phyloP scores from a whole-genome alignment of 2,797 vertebrate species.

The Oreochromis mossambicus region DNA sequence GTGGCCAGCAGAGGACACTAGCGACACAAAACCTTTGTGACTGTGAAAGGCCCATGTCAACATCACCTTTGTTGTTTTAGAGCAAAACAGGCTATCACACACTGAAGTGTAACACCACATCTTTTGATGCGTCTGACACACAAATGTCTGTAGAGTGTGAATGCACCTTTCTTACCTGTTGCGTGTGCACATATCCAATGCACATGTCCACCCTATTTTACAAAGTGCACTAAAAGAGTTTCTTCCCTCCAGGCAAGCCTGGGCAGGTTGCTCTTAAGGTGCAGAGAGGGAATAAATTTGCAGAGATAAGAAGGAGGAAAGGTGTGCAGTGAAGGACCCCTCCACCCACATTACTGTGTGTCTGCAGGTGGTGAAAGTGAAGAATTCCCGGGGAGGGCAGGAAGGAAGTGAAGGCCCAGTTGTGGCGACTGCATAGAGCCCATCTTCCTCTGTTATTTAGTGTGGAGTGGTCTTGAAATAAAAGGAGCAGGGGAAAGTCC shows the following conservation, averaged over 20 bases:
- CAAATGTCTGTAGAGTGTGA: not conserved
- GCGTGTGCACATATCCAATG: not conserved
- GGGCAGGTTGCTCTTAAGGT: slow-evolving; percentile 38
- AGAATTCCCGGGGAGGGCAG: slow-evolving; percentile 74
- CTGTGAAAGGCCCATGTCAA: not conserved
- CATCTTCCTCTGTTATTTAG: slow-evolving; percentile 63
- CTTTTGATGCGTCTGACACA: not conserved
- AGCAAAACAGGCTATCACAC: not conserved
- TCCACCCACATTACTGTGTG: slow-evolving; percentile 17
- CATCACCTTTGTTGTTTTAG: not conserved
- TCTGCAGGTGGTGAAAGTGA: slow-evolving; percentile 74
- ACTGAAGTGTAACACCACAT: not conserved
- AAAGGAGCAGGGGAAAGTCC: slow-evolving; percentile 53
- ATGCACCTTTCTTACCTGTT: not conserved
- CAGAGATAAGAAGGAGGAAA: slow-evolving; percentile 35
- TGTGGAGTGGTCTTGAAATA: slow-evolving; percentile 30
- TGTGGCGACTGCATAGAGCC: slow-evolving; percentile 50
- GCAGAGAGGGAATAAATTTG: slow-evolving; percentile 41
- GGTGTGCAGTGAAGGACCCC: slow-evolving; percentile 16
- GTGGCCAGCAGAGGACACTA: slow-evolving; percentile 62
- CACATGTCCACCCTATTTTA: slow-evolving; percentile 6
- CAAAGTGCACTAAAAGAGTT: slow-evolving; percentile 13
- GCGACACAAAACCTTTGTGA: slow-evolving; percentile 7
- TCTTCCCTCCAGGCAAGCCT: slow-evolving; percentile 32
- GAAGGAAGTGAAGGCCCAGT: slow-evolving; percentile 68